Percentiles rank a stretch among this genome's conserved stretches.
These are phyloP conservation scores for Cheirogaleus major DNA, from an alignment of 2,797 vertebrate genomes.

Conservation along the genomic window DNA sequence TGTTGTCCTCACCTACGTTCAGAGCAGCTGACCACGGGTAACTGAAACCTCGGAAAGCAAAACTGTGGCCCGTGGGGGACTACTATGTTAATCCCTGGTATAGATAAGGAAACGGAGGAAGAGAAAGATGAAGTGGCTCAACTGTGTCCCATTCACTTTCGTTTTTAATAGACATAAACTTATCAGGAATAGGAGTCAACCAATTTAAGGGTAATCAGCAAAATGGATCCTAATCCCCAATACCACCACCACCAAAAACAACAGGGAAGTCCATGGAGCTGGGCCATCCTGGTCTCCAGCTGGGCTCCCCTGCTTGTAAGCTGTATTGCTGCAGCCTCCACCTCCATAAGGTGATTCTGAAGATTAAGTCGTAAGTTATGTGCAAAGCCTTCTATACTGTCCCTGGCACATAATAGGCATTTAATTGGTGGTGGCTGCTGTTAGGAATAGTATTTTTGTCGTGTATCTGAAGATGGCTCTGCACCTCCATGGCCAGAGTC, in stretches of 20 bases:
- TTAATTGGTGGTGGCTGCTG: not conserved
- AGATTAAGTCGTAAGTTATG: not conserved
- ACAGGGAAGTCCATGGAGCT: not conserved
- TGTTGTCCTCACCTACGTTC: not conserved
- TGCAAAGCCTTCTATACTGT: rapidly evolving
- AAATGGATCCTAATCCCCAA: not conserved
- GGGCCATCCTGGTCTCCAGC: not conserved
- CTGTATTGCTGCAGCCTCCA: not conserved
- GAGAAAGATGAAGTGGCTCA: not conserved
- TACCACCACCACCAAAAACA: not conserved
- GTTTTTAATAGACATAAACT: not conserved
- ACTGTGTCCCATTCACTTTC: not conserved
- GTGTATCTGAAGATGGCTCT: not conserved
- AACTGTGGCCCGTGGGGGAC: too few relatives aligned
- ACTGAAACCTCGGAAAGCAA: not conserved
- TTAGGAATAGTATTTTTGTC: too few relatives aligned
- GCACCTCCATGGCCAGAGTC: not conserved
- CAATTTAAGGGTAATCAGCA: not conserved
- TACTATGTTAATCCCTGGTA: not conserved
- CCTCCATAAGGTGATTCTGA: not conserved
- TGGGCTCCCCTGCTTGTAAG: not conserved
- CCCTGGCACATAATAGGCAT: not conserved
- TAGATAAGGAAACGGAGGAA: not conserved
- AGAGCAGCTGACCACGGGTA: not conserved
- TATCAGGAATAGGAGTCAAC: not conserved